These are phyloP conservation scores for Ramphastos sulfuratus DNA, from an alignment of 2,113 vertebrate species.

Conservation along the genomic window DNA sequence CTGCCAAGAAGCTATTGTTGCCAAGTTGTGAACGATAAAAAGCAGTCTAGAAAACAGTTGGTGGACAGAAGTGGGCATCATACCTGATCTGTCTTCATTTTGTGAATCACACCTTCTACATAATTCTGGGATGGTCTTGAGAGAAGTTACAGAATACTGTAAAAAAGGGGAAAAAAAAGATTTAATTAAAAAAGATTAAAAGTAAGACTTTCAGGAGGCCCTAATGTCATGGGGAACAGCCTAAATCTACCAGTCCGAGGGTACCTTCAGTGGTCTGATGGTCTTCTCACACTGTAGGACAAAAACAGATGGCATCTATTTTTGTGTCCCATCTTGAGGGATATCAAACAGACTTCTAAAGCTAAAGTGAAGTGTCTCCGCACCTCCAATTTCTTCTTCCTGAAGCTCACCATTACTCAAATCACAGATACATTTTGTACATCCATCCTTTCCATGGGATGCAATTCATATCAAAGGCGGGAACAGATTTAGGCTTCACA, in stretches of 20 bases:
- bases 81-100: slow-evolving; percentile 92
- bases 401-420: neutral
- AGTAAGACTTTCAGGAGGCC: neutral
- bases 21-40: neutral
- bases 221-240: neutral
- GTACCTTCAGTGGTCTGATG: neutral
- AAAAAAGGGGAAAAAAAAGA: slow-evolving; percentile 35
- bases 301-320: neutral
- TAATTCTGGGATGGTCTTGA: slow-evolving; percentile 95
- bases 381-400: neutral
- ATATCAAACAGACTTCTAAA: neutral
- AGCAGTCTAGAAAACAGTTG: neutral
- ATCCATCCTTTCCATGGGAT: neutral
- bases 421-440: neutral
- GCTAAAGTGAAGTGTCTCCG: neutral
- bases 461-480: neutral
- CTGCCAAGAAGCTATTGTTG: neutral
- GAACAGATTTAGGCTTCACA: neutral
- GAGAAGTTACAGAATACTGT: slow-evolving; percentile 91
- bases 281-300: neutral
- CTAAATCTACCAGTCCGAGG: neutral
- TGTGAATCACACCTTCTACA: slow-evolving; percentile 89
- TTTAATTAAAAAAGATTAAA: neutral
- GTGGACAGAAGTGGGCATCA: neutral
- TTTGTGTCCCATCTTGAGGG: neutral